Evolutionary conservation across 2,888 invertebrate species (phyloP), one percentile per base, ranked within the genome.

Genomic region (Nomada flava): DNA sequence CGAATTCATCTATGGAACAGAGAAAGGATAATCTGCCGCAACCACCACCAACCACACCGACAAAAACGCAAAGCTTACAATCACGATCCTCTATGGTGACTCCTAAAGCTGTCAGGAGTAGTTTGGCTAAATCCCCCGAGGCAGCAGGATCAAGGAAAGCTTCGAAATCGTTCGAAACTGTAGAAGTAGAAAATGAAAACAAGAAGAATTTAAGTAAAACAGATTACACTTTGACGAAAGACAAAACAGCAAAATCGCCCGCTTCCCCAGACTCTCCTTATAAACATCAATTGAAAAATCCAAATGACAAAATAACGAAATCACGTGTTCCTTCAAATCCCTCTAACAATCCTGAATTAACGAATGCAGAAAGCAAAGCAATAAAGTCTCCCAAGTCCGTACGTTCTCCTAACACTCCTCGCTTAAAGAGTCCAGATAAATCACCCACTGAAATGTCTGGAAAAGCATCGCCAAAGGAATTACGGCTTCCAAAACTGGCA

Each of bases 21-120:
- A 80, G 71, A 10, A 77, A 70, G 53, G 83, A 84, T 26, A 77
- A 85, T 13, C 89, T 87, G 62, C 92, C 92, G 42, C 91, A 91
- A 47, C 92, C 92, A 53, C 92, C 92, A 50, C 92, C 92, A 11
- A 89, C 92, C 0, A 92, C 92, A 23, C 92, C 92, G 10, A 92
- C 90, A 29, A 88, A 89, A 75, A 73, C 83, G 53, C 89, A 89
- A 23, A 77, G 79, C 26, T 83, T 86, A 36, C 77, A 87, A 36
- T 89, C 91, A n/a, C 85, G 90, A 5, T 75, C 88, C 13, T 84
- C 90, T 3, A 79, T 89, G n/a, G 80, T 92, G 26, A 92, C 92
- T 7, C 90, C 92, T 29, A 88, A 88, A 82, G 92, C 91, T 11
- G 79, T 93, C 36, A 88, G 90, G 44, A 89, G 89, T 52, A 87